Evolutionary conservation across 2,797 vertebrate species (phyloP).

Genomic region (Sternotherus odoratus): DNA sequence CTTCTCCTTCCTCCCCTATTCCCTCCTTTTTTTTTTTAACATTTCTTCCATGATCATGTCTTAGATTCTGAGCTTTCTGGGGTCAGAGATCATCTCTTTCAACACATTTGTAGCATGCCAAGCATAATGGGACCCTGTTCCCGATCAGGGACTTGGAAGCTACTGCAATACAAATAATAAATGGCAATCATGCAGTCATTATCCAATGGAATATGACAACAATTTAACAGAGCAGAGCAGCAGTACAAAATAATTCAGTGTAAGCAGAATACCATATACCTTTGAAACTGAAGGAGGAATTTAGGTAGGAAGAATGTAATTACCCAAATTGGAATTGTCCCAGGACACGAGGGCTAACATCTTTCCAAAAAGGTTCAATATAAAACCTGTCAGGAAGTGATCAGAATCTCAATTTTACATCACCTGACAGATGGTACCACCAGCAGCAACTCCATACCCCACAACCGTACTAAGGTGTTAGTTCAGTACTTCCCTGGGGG

Average conservation of each 20-base stretch:
- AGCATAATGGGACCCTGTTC: neutral
- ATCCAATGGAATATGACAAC: neutral
- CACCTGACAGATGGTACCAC: neutral
- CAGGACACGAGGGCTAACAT: neutral
- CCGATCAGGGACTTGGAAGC: accelerated
- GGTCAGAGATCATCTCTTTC: too few species aligned
- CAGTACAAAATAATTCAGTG: neutral
- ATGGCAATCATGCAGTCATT: neutral
- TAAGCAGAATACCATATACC: accelerated
- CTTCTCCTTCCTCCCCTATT: neutral
- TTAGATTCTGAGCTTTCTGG: accelerated
- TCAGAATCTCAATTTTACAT: accelerated
- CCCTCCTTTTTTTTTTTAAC: neutral
- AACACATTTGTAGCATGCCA: accelerated
- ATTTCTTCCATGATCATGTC: neutral
- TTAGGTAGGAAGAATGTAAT: constrained; percentile 26
- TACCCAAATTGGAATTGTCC: neutral
- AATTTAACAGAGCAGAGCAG: accelerated
- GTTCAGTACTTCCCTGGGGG: accelerated
- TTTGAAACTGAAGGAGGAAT: neutral
- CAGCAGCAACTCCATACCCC: neutral
- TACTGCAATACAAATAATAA: neutral
- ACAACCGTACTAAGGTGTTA: accelerated
- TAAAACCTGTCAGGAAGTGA: accelerated
- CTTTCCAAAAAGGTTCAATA: neutral